Base-by-base conservation (phyloP, 2,113 vertebrate species). In the Chloropsis hardwickii region DNA sequence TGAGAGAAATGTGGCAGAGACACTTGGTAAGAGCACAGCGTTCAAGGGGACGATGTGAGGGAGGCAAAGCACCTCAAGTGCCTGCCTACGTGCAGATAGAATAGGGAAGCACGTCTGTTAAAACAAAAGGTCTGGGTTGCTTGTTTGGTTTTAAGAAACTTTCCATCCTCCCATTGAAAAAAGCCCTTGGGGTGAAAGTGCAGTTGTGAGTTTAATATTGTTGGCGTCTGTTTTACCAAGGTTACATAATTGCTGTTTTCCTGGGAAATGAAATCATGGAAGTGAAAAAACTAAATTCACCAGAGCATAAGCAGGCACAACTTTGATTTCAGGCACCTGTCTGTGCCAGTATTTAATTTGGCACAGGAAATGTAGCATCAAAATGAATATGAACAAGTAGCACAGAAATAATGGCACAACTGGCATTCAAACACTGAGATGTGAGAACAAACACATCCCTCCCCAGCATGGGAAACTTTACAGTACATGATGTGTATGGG, bases 141-240 rank as follows among this genome's bases (percentile, higher is more conserved):
- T 94, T 97, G 91, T 97, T 97, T 97, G 83, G 56, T 81, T 97
- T 96, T 88, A 62, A 91, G 92, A 76, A 96, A 95, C 76, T 96
- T 96, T 97, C 91, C 94, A 79, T 96, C 86, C 96, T 95, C 89
- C 81, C 73, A 69, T 94, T 96, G 93, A 95, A 94, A 88, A 58
- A 93, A 86, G 60, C 47, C 80, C 57, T 84, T 78, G 58, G 50
- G 78, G 92, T 95, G 78, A 88, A 95, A 57, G 42, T 57, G 40
- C 28, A 33, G 69, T 93, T 86, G 72, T 2, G 9, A 79, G 25
- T 45, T 92, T 91, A 90, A 88, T 94, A 89, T 93, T 95, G 73
- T 91, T 96, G 79, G 93, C 88, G 0, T 84, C 73, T 86, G 40
- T 70, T 95, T 93, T 64, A 88, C 60, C 4, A 11, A 91, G 87